Evolutionary conservation across 2,888 invertebrate species (phyloP).

Genomic region (Leptothorax acervorum): DNA sequence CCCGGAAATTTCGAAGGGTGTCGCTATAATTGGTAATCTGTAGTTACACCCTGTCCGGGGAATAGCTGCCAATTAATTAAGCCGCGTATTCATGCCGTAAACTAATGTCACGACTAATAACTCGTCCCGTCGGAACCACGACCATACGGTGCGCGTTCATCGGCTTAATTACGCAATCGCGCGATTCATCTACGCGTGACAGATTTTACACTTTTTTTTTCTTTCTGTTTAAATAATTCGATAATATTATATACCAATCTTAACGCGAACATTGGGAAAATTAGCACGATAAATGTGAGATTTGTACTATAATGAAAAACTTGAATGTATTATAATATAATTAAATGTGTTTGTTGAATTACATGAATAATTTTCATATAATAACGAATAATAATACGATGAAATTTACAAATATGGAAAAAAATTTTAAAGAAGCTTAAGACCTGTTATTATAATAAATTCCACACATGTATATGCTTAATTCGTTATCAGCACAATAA

Average conservation of each 20-base stretch:
- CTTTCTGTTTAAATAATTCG: neutral
- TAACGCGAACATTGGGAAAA: neutral
- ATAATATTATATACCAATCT: neutral
- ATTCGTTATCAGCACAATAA: neutral
- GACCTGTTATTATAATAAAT: neutral
- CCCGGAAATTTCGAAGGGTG: conserved; percentile 57
- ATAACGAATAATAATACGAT: conserved; percentile 3
- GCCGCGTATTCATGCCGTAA: conserved; percentile 73
- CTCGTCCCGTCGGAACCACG: conserved; percentile 62
- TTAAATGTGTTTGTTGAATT: neutral
- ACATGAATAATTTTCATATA: neutral
- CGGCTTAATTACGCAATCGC: conserved; percentile 50
- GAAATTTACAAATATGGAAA: neutral
- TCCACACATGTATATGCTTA: no score
- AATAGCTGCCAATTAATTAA: conserved; percentile 76
- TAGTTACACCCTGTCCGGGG: conserved; percentile 70
- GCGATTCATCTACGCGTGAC: conserved; percentile 13
- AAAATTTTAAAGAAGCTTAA: neutral
- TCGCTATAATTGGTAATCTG: conserved; percentile 72
- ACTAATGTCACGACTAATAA: conserved; percentile 76
- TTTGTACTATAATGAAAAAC: neutral
- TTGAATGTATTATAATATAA: neutral
- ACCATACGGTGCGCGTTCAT: conserved; percentile 39
- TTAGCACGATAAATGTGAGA: neutral
- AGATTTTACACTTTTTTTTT: neutral